These are phyloP conservation scores for Caradrina kadenii DNA, from an alignment of 2,888 invertebrate species.

Conservation along the genomic window DNA sequence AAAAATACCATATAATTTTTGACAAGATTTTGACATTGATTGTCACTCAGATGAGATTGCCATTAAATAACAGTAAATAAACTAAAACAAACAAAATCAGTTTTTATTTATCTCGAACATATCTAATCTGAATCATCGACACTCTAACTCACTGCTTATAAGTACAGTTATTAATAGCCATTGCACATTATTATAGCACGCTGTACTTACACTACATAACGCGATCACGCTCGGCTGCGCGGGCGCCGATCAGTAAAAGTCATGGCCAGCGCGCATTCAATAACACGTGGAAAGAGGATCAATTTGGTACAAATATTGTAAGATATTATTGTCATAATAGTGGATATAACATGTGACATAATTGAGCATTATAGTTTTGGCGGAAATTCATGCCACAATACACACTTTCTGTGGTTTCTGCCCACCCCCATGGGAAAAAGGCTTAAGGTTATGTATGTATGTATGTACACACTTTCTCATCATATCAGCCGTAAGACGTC, in stretches of 20 bases:
- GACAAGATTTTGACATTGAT: no score
- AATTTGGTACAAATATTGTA: conserved; percentile 2
- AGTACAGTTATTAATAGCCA: conserved; percentile 45
- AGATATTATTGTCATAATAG: background rate
- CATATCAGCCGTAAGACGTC: no score
- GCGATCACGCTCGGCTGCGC: conserved; percentile 35
- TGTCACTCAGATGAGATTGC: no score
- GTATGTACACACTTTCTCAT: no score
- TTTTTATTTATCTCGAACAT: background rate
- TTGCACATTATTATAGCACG: conserved; percentile 36
- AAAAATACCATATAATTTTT: no score
- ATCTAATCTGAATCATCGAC: conserved; percentile 25
- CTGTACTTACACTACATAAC: conserved; percentile 31
- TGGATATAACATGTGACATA: background rate
- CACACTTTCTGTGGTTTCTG: no score
- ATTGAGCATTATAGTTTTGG: background rate
- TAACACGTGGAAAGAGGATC: conserved; percentile 54
- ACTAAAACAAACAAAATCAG: background rate
- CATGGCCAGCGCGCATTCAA: conserved; percentile 51
- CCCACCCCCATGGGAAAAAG: no score
- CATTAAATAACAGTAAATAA: background rate
- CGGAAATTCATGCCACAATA: background rate
- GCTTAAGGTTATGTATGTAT: no score
- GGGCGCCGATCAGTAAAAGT: conserved; percentile 61
- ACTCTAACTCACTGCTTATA: conserved; percentile 22